Evolutionary conservation across 2,888 invertebrate genomes (phyloP).

Genomic region (Aspidiotus rigidus): DNA sequence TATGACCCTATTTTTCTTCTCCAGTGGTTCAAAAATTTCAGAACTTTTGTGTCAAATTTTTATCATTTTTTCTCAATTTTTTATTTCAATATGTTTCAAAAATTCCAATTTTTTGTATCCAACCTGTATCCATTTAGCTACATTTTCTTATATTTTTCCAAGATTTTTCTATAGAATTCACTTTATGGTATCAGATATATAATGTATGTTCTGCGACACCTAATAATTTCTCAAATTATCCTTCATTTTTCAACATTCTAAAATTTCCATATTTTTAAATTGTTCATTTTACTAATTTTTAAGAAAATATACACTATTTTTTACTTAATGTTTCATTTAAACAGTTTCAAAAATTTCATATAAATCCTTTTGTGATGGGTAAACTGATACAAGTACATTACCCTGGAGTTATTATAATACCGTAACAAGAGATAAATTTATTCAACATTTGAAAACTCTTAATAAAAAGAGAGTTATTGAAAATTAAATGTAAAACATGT

Average conservation of each 20-base stretch:
- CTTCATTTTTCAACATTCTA: too few relatives aligned
- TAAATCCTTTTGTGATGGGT: background rate
- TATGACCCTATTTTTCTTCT: background rate
- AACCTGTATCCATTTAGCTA: too few relatives aligned
- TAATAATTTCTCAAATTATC: too few relatives aligned
- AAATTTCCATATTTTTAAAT: too few relatives aligned
- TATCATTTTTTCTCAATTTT: background rate
- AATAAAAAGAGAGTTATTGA: background rate
- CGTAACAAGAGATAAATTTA: background rate
- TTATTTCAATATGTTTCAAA: too few relatives aligned
- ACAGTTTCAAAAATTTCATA: too few relatives aligned
- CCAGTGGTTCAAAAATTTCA: background rate
- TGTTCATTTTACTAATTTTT: too few relatives aligned
- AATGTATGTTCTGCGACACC: too few relatives aligned
- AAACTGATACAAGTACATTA: constrained; percentile 1
- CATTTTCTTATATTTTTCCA: too few relatives aligned
- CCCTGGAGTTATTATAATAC: background rate
- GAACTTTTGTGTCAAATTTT: background rate
- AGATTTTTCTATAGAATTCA: too few relatives aligned
- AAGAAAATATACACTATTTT: background rate
- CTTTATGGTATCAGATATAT: too few relatives aligned
- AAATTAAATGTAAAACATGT: background rate
- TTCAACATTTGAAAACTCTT: background rate
- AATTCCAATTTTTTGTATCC: too few relatives aligned
- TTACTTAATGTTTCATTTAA: background rate